Evolutionary conservation across 1,140 invertebrate genomes (phyloP).

Genomic region (Linepithema humile): DNA sequence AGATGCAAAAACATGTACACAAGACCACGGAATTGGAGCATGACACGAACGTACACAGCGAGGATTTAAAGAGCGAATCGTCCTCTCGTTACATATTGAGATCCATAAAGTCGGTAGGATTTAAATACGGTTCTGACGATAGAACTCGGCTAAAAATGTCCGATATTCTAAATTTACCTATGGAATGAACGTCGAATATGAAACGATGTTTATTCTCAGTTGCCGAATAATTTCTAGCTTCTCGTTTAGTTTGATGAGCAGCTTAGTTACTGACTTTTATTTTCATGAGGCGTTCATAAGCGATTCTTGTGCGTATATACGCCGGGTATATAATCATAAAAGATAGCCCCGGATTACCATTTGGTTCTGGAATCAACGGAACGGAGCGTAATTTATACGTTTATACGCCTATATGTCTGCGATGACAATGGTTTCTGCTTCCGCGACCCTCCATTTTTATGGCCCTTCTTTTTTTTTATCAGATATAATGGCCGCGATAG

Average conservation of each 20-base stretch:
- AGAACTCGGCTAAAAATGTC: not conserved
- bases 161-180: not conserved
- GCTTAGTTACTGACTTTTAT: not conserved
- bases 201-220: not conserved
- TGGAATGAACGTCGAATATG: not conserved
- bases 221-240: constrained; percentile 2
- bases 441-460: not conserved
- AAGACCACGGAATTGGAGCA: constrained; percentile 40
- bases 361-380: constrained; percentile 12
- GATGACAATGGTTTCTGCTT: not conserved
- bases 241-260: not conserved
- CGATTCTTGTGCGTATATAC: not conserved
- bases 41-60: constrained; percentile 22
- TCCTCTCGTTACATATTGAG: constrained; percentile 45
- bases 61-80: constrained; percentile 48
- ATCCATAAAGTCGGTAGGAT: constrained; percentile 19
- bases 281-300: too few species aligned
- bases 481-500: not conserved
- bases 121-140: constrained; percentile 30
- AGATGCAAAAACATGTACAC: constrained; percentile 45
- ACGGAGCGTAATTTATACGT: not conserved
- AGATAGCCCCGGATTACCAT: not conserved
- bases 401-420: not conserved
- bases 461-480: constrained; percentile 20
- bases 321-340: not conserved